These are phyloP conservation scores for Deroptyus accipitrinus DNA, from an alignment of 2,113 vertebrate genomes.

Conservation along the genomic window DNA sequence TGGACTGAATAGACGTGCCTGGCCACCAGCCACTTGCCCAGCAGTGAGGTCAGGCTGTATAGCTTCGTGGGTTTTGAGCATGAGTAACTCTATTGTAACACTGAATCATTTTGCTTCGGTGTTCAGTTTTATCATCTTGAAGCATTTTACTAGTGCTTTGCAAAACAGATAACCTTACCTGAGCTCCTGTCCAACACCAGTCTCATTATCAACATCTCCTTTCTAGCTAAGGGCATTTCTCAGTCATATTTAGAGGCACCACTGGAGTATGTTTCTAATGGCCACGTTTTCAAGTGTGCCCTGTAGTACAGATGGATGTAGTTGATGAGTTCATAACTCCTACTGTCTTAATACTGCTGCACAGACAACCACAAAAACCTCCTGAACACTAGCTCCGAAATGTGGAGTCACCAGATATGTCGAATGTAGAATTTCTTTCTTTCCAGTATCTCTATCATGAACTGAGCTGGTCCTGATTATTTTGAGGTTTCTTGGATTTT, in stretches of 20 bases:
- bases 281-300: background rate
- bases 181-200: background rate
- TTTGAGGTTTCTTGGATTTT: conserved; percentile 17
- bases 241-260: background rate
- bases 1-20: background rate
- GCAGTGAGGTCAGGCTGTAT: background rate
- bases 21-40: background rate
- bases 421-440: background rate
- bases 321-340: background rate
- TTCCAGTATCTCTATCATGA: background rate
- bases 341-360: background rate
- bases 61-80: background rate
- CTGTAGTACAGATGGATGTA: background rate
- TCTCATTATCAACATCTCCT: fast-evolving
- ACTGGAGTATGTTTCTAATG: background rate
- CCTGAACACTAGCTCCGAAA: background rate
- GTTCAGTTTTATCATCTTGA: background rate
- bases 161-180: background rate
- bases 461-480: background rate
- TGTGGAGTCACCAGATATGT: background rate
- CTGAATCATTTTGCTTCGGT: background rate
- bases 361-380: background rate
- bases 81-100: background rate
- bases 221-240: background rate
- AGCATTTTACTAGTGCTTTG: background rate